phyloP scores from a whole-genome alignment of 2,113 vertebrate species.

The Microcebus jonahi region DNA sequence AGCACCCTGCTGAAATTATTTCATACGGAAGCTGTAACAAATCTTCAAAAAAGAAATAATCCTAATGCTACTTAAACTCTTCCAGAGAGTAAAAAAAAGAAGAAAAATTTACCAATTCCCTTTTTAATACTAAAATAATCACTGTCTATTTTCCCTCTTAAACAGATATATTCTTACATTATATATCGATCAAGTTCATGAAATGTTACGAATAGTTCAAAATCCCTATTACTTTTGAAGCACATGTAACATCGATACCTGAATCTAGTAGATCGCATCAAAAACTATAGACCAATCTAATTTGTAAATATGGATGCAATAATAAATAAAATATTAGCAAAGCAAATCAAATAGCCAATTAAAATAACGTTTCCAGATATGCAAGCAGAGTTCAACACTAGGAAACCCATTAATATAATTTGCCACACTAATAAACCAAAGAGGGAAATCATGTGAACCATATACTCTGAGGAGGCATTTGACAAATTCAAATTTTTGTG shows the following conservation, averaged over 20 bases:
- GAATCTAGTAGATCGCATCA: neutral
- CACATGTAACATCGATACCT: neutral
- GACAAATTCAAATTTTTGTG: slow-evolving; percentile 25
- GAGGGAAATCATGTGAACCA: neutral
- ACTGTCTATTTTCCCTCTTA: too few relatives aligned
- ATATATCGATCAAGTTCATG: too few relatives aligned
- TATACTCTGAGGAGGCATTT: neutral
- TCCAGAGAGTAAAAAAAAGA: neutral
- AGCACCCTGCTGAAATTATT: neutral
- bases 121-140: neutral
- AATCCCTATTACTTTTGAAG: neutral
- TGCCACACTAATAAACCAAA: neutral
- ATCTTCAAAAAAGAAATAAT: neutral
- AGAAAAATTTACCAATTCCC: neutral
- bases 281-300: neutral
- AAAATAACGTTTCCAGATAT: neutral
- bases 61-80: neutral
- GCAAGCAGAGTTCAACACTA: neutral
- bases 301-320: neutral
- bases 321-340: neutral
- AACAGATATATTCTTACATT: too few relatives aligned
- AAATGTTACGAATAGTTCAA: too few relatives aligned
- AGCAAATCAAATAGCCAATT: neutral
- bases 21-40: neutral
- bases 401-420: neutral